These are phyloP conservation scores for Chirona hameri DNA, from an alignment of 2,888 invertebrate species.

Conservation along the genomic window DNA sequence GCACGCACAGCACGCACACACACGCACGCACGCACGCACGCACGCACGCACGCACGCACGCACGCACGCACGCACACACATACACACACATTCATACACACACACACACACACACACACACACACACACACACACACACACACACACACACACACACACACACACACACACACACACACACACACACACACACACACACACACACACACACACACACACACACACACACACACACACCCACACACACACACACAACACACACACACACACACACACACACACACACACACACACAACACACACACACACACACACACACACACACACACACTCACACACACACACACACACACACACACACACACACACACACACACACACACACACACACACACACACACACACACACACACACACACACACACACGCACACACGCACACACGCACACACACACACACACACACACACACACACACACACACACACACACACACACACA, in stretches of 20 bases:
- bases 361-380: conserved; percentile 29
- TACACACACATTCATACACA: conserved; percentile 30
- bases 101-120: conserved; percentile 30
- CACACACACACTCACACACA: conserved; percentile 27
- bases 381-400: conserved; percentile 28
- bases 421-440: conserved; percentile 27
- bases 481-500: no score
- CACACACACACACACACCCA: conserved; percentile 29
- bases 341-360: conserved; percentile 13
- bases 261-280: no score
- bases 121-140: conserved; percentile 28
- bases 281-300: no score
- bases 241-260: conserved; percentile 6
- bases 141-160: conserved; percentile 23
- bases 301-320: conserved; percentile 5
- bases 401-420: conserved; percentile 30
- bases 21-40: no score
- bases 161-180: conserved; percentile 28
- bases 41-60: no score
- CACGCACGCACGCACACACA: conserved; percentile 30
- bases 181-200: conserved; percentile 28
- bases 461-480: no score
- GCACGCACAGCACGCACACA: no score
- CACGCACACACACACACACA: not conserved
- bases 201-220: conserved; percentile 29